A percentile compares a stretch with the other conserved stretches of the same genome.
Evolutionary conservation across 1,140 invertebrate genomes (phyloP).

Genomic region (Oryctes rhinoceros): DNA sequence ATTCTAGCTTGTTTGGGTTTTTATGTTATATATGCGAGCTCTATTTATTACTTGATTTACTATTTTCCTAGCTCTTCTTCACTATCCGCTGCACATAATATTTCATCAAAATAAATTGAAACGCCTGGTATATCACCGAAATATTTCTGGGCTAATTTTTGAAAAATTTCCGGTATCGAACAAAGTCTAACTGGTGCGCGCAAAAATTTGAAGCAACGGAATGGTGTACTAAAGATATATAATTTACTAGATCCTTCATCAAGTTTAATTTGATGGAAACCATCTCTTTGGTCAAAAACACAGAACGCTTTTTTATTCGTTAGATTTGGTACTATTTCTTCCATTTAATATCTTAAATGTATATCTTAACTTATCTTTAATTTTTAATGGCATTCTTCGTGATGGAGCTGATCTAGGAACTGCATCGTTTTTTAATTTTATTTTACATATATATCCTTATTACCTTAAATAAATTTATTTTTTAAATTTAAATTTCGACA

Average conservation of each 20-base stretch:
- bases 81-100: constrained; percentile 51
- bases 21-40: constrained; percentile 51
- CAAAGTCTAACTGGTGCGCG: constrained; percentile 52
- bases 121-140: constrained; percentile 56
- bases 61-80: constrained; percentile 49
- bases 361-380: constrained; percentile 44
- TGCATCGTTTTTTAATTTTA: constrained; percentile 36
- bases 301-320: constrained; percentile 47
- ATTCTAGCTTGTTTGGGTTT: constrained; percentile 52
- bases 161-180: constrained; percentile 58
- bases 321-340: constrained; percentile 45
- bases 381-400: constrained; percentile 27
- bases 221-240: constrained; percentile 50
- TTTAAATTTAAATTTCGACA: background rate
- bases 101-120: constrained; percentile 55
- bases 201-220: background rate
- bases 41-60: constrained; percentile 47
- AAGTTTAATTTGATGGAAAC: constrained; percentile 48
- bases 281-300: constrained; percentile 50
- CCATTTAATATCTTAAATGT: constrained; percentile 47
- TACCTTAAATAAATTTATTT: constrained; percentile 31
- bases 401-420: background rate
- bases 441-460: constrained; percentile 34
- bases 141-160: constrained; percentile 51
- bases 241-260: constrained; percentile 48